Conservation (phyloP, 1,140 invertebrate genomes). For the Polypedilum vanderplanki region DNA sequence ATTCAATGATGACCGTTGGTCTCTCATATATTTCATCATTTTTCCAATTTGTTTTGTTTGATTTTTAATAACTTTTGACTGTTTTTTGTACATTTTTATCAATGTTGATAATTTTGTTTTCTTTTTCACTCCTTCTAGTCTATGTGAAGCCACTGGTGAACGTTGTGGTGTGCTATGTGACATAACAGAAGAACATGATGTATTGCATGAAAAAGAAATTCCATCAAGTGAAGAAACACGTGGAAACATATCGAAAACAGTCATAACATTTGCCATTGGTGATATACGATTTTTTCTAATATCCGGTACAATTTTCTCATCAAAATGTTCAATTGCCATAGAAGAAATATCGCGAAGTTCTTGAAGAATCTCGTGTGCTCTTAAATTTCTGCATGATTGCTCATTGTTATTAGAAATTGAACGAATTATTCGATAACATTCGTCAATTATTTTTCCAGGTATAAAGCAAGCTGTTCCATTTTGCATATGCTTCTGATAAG, state of each 20-base stretch:
- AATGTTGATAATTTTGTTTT: not conserved
- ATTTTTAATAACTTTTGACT: constrained; percentile 9
- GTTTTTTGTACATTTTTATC: not conserved
- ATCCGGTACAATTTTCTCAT: constrained; percentile 65
- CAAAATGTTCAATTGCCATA: constrained; percentile 96
- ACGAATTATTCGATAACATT: constrained; percentile 67
- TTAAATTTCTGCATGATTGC: constrained; percentile 46
- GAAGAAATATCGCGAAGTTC: constrained; percentile 86
- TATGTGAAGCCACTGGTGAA: not conserved
- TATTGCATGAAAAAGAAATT: not conserved
- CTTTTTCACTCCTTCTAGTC: not conserved
- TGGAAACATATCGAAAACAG: constrained; percentile 3
- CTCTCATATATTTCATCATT: constrained; percentile 4
- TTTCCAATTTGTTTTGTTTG: constrained; percentile 8
- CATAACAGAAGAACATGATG: not conserved
- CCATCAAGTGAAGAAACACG: not conserved
- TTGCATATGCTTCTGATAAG: constrained; percentile 81
- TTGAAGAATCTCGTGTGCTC: constrained; percentile 78
- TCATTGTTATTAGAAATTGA: constrained; percentile 58
- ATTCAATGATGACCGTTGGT: not conserved
- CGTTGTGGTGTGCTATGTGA: not conserved
- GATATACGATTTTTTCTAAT: constrained; percentile 31
- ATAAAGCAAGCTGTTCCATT: constrained; percentile 70
- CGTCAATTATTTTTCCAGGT: constrained; percentile 88
- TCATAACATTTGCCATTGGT: not conserved